Base-by-base conservation (phyloP, 2,888 invertebrate species). In the Macrosiphum euphorbiae region DNA sequence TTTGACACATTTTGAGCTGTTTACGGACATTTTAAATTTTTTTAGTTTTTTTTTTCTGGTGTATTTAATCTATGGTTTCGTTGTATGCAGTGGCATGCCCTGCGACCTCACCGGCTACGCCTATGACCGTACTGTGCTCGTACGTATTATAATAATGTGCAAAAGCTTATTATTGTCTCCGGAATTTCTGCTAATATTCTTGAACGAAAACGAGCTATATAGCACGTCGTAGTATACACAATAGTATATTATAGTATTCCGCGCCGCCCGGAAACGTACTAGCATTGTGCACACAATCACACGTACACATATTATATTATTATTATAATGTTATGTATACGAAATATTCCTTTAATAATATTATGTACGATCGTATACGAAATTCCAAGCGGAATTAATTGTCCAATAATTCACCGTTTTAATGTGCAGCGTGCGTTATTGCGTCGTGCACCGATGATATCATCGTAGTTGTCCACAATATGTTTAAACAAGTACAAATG, bases 321-420 rank as follows among this genome's bases (percentile, higher is more conserved):
- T 55, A 52, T 52, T n/a, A 67, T 16, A n/a, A n/a, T 67, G 7
- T n/a, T 67, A n/a, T 26, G 52, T 16, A 35, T 85, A 20, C 55
- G 47, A 3, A 58, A 58, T 86, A 61, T 26, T 91, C 50, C 61
- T 86, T 28, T 35, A n/a, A 8, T n/a, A 28, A 11, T 61, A 28
- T 26, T 58, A n/a, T 16, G 67, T 26, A 44, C 10, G 84, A 84
- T 78, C 28, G 55, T 84, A 20, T 35, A 26, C 58, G 86, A 50
- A 92, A 92, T 92, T 92, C 88, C 88, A 28, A 44, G 24, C 44
- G 26, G 52, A 92, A 92, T 92, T 92, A 92, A 92, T 92, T 78
- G 88, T 92, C 58, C 78, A 78, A 92, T 92, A 92, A 92, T 26
- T 92, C 92, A 92, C 88, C 50, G 50, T 88, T 78, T 92, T 67